Percentiles rank a stretch among this genome's conserved stretches.
phyloP scores from a whole-genome alignment of 2,797 vertebrate species.

The Chloroceryle inda region DNA sequence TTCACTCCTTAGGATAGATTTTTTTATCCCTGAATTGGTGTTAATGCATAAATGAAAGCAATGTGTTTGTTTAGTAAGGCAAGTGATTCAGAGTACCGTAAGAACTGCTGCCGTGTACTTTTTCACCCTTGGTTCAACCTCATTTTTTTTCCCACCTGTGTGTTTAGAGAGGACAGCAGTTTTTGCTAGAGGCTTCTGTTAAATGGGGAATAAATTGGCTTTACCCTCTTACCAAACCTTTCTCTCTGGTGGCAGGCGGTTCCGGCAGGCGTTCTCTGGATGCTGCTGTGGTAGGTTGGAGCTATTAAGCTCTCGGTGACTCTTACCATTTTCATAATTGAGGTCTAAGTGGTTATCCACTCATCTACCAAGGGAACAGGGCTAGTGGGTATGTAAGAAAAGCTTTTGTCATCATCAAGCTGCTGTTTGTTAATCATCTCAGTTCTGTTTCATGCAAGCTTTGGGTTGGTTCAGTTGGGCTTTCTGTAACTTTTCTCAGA shows the following conservation, averaged over 20 bases:
- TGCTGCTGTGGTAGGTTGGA: neutral
- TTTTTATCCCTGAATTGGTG: neutral
- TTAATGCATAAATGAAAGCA: slow-evolving; percentile 16
- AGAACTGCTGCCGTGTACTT: neutral
- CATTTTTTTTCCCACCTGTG: neutral
- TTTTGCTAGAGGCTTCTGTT: neutral
- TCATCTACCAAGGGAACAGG: neutral
- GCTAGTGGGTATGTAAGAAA: neutral
- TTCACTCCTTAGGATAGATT: neutral
- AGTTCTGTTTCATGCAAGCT: neutral
- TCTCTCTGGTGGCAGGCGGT: neutral
- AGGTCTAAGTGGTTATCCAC: neutral
- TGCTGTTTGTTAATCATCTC: neutral
- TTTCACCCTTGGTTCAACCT: neutral
- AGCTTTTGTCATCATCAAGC: neutral
- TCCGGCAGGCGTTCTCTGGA: neutral
- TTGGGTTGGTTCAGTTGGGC: neutral
- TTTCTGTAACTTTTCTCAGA: neutral
- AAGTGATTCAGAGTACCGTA: neutral
- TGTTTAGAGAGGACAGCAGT: neutral
- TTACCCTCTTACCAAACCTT: neutral
- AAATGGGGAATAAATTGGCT: neutral
- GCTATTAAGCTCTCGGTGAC: neutral
- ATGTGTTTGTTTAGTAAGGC: slow-evolving; percentile 22
- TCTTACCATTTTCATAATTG: neutral